Percentiles rank a stretch among this genome's conserved stretches.
phyloP scores from a whole-genome alignment of 1,140 invertebrate genomes.

The Pseudomyrmex pallidus region DNA sequence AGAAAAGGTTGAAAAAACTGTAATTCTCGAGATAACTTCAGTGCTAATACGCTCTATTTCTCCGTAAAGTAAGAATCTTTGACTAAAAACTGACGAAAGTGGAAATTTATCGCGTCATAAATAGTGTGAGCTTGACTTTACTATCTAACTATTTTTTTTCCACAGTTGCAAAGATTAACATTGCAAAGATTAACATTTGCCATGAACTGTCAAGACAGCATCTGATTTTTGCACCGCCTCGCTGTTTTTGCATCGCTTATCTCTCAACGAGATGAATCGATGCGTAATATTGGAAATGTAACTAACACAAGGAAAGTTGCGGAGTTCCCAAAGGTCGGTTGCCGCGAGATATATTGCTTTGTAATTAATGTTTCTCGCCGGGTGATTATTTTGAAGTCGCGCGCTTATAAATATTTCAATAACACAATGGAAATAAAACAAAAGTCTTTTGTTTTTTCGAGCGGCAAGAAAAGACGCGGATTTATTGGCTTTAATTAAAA shows the following conservation, averaged over 20 bases:
- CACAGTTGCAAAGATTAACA: background rate
- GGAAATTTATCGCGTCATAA: background rate
- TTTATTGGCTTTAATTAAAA: conserved; percentile 26
- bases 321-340: background rate
- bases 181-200: background rate
- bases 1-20: too few relatives aligned
- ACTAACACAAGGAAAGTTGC: background rate
- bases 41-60: too few relatives aligned
- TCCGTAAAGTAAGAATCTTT: too few relatives aligned
- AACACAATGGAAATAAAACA: background rate
- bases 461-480: background rate
- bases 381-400: background rate
- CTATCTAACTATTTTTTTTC: background rate
- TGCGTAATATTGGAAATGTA: background rate
- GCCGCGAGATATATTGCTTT: background rate
- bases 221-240: background rate
- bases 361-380: conserved; percentile 1
- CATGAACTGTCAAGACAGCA: background rate
- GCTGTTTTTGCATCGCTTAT: conserved; percentile 4
- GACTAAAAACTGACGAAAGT: too few relatives aligned
- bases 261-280: background rate
- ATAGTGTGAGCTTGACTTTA: conserved; percentile 28
- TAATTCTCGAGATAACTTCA: too few relatives aligned
- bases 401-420: too few relatives aligned
- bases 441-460: background rate